Evolutionary conservation across 2,888 invertebrate genomes (phyloP), one percentile per base, ranked within the genome.

Genomic region (Falcaria lacertinaria): DNA sequence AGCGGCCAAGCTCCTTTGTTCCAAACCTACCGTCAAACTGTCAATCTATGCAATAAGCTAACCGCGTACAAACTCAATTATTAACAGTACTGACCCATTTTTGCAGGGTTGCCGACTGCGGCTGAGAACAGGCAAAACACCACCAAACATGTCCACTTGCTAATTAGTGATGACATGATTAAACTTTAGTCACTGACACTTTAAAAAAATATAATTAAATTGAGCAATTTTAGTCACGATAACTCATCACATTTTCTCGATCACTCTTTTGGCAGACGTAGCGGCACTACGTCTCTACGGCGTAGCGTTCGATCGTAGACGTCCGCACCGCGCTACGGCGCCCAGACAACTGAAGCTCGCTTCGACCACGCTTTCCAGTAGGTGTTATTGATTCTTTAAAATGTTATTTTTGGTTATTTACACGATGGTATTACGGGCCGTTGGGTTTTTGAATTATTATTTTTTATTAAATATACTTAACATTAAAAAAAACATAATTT

Each of bases 301-400:
- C 57, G 62, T 62, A 62, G 64, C 60, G 48, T 43, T 38, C 43
- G 42, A 47, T 53, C 65, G 69, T 69, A 67, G 56, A 54, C 80
- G 79, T 60, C 78, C 76, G 74, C 43, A 44, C 74, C 59, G 69
- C 62, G 56, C 78, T 64, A 69, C 71, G 75, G 70, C 67, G 70
- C 80, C 80, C 78, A 77, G 82, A 74, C 76, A 64, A 88, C 88
- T 88, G 80, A 78, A 25, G 74, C 70, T 68, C 57, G 64, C 67
- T 63, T 54, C 68, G 64, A 68, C 69, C 71, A 72, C 69, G 73
- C 68, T 69, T 71, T 62, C 54, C 55, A 64, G 61, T 70, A 66
- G 64, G 58, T 80, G 69, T 80, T 88, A 88, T 88, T 86, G 88
- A 88, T 88, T 89, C 85, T 85, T 84, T 85, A 82, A 80, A 88